These are phyloP conservation scores for Rotaria magnacalcarata DNA, from an alignment of 2,888 invertebrate species.

Conservation along the genomic window DNA sequence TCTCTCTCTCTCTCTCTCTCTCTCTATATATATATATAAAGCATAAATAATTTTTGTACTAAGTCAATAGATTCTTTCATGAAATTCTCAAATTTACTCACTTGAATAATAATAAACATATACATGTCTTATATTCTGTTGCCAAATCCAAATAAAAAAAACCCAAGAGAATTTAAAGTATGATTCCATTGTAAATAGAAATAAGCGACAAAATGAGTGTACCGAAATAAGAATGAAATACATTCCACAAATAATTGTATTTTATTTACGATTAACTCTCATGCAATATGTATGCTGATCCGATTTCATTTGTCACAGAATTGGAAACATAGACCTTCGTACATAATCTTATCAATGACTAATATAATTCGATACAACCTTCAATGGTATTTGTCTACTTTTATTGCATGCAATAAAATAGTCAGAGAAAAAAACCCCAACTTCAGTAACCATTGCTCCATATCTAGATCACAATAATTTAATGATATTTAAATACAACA, in stretches of 20 bases:
- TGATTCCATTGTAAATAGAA: neutral
- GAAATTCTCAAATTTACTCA: no score
- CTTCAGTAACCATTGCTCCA: no score
- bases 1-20: no score
- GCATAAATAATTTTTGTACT: neutral
- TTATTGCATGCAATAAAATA: neutral
- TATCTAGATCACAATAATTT: no score
- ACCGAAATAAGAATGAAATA: neutral
- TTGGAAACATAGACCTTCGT: neutral
- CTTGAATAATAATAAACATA: no score
- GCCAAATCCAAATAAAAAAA: neutral
- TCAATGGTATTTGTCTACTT: neutral
- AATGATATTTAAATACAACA: no score
- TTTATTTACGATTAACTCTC: neutral
- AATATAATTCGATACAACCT: neutral
- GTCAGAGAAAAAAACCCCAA: neutral
- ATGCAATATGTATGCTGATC: neutral
- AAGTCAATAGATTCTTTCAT: neutral
- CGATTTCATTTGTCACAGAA: neutral
- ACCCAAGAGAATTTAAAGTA: neutral
- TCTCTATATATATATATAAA: no score
- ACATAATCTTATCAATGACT: conserved; percentile 5
- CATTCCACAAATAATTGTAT: neutral
- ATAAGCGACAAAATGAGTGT: neutral
- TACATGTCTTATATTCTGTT: neutral